These are phyloP conservation scores for Dicranocentrus wangi DNA, from an alignment of 2,888 invertebrate genomes.

Conservation along the genomic window DNA sequence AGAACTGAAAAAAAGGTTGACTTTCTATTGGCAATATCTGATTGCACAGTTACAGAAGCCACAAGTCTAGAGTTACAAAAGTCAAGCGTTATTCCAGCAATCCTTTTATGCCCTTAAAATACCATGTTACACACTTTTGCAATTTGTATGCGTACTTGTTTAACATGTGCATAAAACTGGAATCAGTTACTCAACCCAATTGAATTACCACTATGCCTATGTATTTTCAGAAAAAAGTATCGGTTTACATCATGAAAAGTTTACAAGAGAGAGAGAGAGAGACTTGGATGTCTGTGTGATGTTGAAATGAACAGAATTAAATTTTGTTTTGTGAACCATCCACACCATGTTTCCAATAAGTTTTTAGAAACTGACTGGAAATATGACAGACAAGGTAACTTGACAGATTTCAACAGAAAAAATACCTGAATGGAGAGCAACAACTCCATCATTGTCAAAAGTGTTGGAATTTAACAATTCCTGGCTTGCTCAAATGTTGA, in stretches of 20 bases:
- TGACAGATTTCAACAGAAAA: conserved; percentile 56
- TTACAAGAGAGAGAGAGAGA: too few relatives aligned
- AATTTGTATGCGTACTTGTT: too few relatives aligned
- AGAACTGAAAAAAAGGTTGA: not conserved
- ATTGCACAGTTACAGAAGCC: conserved; percentile 24
- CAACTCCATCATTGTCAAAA: conserved; percentile 64
- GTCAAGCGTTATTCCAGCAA: too few relatives aligned
- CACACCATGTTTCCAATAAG: not conserved
- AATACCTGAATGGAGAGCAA: conserved; percentile 57
- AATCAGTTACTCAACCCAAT: too few relatives aligned
- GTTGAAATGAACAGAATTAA: not conserved
- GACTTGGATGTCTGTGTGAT: not conserved
- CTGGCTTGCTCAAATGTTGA: conserved; percentile 7
- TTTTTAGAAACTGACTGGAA: conserved; percentile 3
- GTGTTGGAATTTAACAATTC: conserved; percentile 48
- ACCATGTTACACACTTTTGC: too few relatives aligned
- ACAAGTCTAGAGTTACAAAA: too few relatives aligned
- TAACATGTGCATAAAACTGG: too few relatives aligned
- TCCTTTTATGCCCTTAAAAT: too few relatives aligned
- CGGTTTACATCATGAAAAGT: not conserved
- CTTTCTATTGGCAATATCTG: conserved; percentile 8
- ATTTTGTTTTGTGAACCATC: not conserved
- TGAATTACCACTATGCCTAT: too few relatives aligned
- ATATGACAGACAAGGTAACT: conserved; percentile 43
- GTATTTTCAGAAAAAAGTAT: conserved; percentile 6